Conservation (phyloP, 2,888 invertebrate species). For the Schrankia costaestrigalis region DNA sequence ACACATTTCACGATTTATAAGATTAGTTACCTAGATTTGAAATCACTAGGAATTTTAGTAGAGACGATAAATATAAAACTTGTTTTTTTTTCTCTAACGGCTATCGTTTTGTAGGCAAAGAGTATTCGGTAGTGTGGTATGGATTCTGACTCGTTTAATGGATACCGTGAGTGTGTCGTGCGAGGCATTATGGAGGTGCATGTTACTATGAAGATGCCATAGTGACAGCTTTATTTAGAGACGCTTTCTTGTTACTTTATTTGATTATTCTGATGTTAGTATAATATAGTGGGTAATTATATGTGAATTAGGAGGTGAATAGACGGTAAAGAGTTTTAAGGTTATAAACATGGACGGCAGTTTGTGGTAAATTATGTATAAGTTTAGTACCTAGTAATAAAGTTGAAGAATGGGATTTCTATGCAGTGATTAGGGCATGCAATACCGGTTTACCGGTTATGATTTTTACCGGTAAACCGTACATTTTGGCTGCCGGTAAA, state of each 20-base stretch:
- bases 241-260: constrained; percentile 5
- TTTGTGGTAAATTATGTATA: too few relatives aligned
- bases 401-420: too few relatives aligned
- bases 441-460: too few relatives aligned
- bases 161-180: constrained; percentile 22
- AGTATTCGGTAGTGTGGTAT: constrained; percentile 24
- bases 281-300: constrained; percentile 2
- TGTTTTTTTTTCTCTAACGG: constrained; percentile 42
- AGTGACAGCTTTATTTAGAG: constrained; percentile 7
- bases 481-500: too few relatives aligned
- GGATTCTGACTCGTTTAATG: constrained; percentile 21
- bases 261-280: constrained; percentile 3
- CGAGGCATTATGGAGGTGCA: constrained; percentile 8
- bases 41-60: constrained; percentile 48
- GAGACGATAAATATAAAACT: constrained; percentile 35
- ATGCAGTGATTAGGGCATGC: too few relatives aligned
- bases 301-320: constrained; percentile 1
- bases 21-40: constrained; percentile 50
- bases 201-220: constrained; percentile 11
- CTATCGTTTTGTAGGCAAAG: constrained; percentile 36
- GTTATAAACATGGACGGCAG: too few relatives aligned
- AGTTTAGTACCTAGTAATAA: too few relatives aligned
- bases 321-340: background rate
- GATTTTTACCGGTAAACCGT: too few relatives aligned
- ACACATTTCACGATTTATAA: constrained; percentile 77